phyloP scores from a whole-genome alignment of 2,797 vertebrate species.

The Jordanella pulchra region DNA sequence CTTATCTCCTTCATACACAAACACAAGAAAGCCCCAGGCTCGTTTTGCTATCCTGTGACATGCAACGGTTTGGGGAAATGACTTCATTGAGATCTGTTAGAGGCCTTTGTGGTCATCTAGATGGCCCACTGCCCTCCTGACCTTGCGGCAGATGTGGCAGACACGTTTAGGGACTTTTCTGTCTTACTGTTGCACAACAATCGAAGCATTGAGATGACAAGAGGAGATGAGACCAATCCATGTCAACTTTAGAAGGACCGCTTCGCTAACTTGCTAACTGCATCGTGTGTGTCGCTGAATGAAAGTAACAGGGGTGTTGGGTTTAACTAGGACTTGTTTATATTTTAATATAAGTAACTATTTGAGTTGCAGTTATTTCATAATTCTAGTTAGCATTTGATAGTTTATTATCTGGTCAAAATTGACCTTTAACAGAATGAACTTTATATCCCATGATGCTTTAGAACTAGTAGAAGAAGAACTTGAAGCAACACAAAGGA shows the following conservation, averaged over 20 bases:
- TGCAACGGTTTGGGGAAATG: constrained; percentile 33
- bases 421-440: no score
- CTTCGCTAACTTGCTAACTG: constrained; percentile 2
- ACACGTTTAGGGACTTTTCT: constrained; percentile 46
- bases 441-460: no score
- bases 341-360: no score
- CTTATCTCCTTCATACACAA: constrained; percentile 46
- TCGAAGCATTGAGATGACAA: constrained; percentile 24
- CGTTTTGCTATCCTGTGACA: constrained; percentile 8
- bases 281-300: not conserved
- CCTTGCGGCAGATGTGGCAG: constrained; percentile 47
- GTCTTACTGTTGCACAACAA: constrained; percentile 40
- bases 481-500: no score
- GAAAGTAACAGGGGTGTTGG: no score
- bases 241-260: constrained; percentile 16
- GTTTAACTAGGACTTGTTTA: no score
- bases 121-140: constrained; percentile 36
- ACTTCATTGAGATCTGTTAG: constrained; percentile 28
- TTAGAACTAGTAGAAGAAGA: no score
- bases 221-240: constrained; percentile 11
- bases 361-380: no score
- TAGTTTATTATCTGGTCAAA: no score
- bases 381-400: no score
- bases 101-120: constrained; percentile 30
- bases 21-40: constrained; percentile 7